phyloP scores from a whole-genome alignment of 1,140 invertebrate species.

The Radopholus similis region DNA sequence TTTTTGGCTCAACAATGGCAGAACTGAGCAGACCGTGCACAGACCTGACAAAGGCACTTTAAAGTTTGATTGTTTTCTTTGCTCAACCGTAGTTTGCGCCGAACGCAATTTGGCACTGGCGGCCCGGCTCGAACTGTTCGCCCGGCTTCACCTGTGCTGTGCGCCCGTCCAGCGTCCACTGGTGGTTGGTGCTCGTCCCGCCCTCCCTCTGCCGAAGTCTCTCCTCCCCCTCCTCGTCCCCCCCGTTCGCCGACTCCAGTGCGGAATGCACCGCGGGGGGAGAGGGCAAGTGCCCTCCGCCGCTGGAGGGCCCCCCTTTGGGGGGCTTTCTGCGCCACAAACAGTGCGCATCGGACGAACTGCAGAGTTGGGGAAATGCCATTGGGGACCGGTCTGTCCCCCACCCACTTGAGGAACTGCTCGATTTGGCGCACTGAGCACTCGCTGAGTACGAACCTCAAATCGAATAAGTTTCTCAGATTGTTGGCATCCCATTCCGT shows the following conservation, averaged over 20 bases:
- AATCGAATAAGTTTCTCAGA: too few relatives aligned
- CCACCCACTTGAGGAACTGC: constrained; percentile 36
- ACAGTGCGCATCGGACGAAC: constrained; percentile 39
- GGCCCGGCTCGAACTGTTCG: constrained; percentile 32
- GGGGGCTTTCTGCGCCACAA: constrained; percentile 12
- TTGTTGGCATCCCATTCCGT: too few relatives aligned
- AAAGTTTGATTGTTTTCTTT: not conserved
- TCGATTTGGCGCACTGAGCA: constrained; percentile 44
- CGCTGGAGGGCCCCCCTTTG: not conserved
- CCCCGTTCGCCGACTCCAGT: not conserved
- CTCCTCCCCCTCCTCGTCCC: not conserved
- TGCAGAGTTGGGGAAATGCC: constrained; percentile 13
- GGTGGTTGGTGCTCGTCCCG: too few relatives aligned
- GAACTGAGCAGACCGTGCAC: not conserved
- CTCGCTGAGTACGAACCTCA: constrained; percentile 43
- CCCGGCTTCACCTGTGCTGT: constrained; percentile 17
- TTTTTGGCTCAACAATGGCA: constrained; percentile 10
- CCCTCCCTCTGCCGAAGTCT: not conserved
- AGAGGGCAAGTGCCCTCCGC: not conserved
- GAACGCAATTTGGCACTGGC: constrained; percentile 49
- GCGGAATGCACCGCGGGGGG: not conserved
- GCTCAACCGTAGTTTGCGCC: constrained; percentile 43
- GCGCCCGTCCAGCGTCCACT: not conserved
- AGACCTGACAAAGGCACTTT: constrained; percentile 7
- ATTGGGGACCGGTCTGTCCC: too few relatives aligned